phyloP scores from a whole-genome alignment of 2,797 vertebrate genomes.

The Pempheris klunzingeri region DNA sequence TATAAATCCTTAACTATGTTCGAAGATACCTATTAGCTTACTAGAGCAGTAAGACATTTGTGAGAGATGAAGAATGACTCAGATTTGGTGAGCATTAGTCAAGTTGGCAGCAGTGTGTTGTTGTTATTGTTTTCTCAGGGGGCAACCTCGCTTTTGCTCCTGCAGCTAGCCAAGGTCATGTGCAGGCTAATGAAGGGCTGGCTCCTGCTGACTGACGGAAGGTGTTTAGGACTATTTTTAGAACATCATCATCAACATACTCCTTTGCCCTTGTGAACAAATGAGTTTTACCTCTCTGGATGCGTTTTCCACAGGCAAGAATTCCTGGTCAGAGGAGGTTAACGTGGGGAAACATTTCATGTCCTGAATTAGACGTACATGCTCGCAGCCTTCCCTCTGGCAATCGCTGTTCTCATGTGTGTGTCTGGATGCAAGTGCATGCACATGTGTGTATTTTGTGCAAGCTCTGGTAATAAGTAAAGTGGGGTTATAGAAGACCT shows the following conservation, averaged over 20 bases:
- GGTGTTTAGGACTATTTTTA: slow-evolving; percentile 76
- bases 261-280: slow-evolving; percentile 63
- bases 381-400: slow-evolving; percentile 30
- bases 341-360: slow-evolving; percentile 51
- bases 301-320: slow-evolving; percentile 36
- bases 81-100: slow-evolving; percentile 53
- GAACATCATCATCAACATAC: slow-evolving; percentile 49
- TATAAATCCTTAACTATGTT: slow-evolving; percentile 15
- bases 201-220: slow-evolving; percentile 64
- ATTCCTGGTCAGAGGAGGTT: slow-evolving; percentile 49
- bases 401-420: slow-evolving; percentile 27
- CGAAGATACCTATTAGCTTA: slow-evolving; percentile 27
- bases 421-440: slow-evolving; percentile 14
- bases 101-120: slow-evolving; percentile 45
- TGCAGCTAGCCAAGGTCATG: slow-evolving; percentile 72
- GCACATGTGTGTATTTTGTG: slow-evolving; percentile 6
- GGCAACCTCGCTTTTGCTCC: slow-evolving; percentile 55
- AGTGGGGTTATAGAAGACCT: neutral
- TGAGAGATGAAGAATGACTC: slow-evolving; percentile 55
- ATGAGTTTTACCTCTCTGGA: slow-evolving; percentile 56
- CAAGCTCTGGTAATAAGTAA: slow-evolving; percentile 9
- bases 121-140: slow-evolving; percentile 60
- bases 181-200: slow-evolving; percentile 55
- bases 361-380: slow-evolving; percentile 60
- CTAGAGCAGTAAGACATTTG: slow-evolving; percentile 26